Percentiles rank a stretch among this genome's conserved stretches.
phyloP scores from a whole-genome alignment of 2,797 vertebrate species.

The Mallotus villosus region DNA sequence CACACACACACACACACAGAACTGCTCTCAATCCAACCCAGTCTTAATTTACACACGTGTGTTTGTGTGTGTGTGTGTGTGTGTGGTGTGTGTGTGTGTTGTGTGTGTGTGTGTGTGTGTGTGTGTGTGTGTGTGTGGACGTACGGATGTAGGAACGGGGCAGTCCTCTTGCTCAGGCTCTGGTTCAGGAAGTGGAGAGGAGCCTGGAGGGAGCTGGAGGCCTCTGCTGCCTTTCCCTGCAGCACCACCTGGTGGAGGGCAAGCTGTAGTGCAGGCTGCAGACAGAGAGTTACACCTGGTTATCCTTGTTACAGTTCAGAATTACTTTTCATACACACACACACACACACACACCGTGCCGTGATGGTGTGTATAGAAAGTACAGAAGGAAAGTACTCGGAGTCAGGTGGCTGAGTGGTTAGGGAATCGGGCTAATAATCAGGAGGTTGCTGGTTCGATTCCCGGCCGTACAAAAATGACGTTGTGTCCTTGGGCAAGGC shows the following conservation, averaged over 20 bases:
- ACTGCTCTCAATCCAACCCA: background rate
- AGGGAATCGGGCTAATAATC: too few relatives aligned
- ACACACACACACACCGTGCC: background rate
- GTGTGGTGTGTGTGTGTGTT: background rate
- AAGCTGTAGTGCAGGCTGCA: conserved; percentile 76
- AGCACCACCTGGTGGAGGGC: conserved; percentile 79
- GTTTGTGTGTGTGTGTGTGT: conserved; percentile 3
- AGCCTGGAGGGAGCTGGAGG: conserved; percentile 62
- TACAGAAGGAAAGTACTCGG: too few relatives aligned
- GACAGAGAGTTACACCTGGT: conserved; percentile 24
- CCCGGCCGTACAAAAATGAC: too few relatives aligned
- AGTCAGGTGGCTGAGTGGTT: too few relatives aligned
- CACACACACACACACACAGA: conserved; percentile 7
- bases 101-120: background rate
- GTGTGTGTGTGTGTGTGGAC: conserved; percentile 23
- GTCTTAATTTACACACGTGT: background rate
- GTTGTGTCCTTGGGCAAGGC: too few relatives aligned
- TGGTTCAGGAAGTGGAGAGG: conserved; percentile 79
- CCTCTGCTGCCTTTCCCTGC: conserved; percentile 80
- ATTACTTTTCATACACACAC: background rate
- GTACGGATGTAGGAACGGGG: conserved; percentile 81
- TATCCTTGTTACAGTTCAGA: background rate
- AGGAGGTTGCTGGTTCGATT: too few relatives aligned
- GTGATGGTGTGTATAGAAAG: background rate
- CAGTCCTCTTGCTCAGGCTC: conserved; percentile 69